phyloP scores from a whole-genome alignment of 1,140 invertebrate species.

The Zeugodacus cucurbitae region DNA sequence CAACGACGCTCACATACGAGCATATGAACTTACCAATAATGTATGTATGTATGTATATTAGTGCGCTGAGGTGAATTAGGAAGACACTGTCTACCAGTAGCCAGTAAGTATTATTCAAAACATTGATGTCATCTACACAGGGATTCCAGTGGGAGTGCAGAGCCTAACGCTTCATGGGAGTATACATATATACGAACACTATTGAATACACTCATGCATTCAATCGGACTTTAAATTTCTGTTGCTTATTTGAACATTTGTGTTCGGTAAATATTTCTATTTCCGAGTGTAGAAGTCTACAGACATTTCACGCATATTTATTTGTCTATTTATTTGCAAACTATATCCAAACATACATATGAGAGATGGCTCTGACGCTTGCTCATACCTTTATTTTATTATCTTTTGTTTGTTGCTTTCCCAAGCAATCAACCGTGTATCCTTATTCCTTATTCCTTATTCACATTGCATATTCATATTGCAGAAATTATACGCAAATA shows the following conservation, averaged over 20 bases:
- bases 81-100: not conserved
- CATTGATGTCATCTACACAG: not conserved
- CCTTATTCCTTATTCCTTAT: no score
- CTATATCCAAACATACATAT: not conserved
- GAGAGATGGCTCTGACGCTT: not conserved
- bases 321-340: not conserved
- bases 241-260: not conserved
- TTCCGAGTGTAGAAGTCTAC: not conserved
- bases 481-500: not conserved
- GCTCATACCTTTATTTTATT: not conserved
- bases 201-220: not conserved
- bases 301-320: not conserved
- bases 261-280: not conserved
- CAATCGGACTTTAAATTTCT: not conserved
- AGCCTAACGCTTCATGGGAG: not conserved
- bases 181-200: not conserved
- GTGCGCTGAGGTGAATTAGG: no score
- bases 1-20: not conserved
- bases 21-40: not conserved
- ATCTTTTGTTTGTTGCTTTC: not conserved
- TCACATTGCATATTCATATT: slow-evolving; percentile 4
- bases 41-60: not conserved
- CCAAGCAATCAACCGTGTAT: not conserved
- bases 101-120: not conserved
- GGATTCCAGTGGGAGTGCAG: not conserved